Base-by-base conservation (phyloP, 64 coral and sea anemone genomes). In the Trachythela sp. region DNA sequence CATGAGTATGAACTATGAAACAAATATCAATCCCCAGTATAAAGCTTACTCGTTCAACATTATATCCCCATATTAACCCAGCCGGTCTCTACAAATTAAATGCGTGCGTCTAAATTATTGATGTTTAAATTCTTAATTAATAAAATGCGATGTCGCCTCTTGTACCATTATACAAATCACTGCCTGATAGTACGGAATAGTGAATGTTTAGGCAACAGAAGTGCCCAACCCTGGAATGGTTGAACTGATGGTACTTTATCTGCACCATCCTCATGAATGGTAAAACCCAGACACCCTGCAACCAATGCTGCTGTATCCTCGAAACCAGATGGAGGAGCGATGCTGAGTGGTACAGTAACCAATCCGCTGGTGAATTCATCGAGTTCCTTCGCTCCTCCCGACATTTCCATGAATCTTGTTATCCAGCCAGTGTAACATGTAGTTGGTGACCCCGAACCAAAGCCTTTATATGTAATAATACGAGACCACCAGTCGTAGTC, bases 221-320 rank as follows among this genome's bases (percentile, higher is more conserved):
- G 90, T 36, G 90, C 85, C 94, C 90, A 95, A 33, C 94, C 90
- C 40, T 95, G 94, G 54, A 92, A 95, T 5, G 94, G 90, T 41
- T 90, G 90, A 14, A 95, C 68, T 49, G 87, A 92, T 17, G 88
- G 58, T 29, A 68, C 64, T 1, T 89, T 34, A 72, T 68, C 85
- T 18, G 29, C 34, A 48, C 13, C 27, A 8, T 36, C 72, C n/a
- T 86, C 84, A 43, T 87, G 94, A n/a, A n/a, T n/a, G n/a, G n/a
- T n/a, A n/a, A n/a, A n/a, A n/a, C n/a, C n/a, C n/a, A n/a, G n/a
- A n/a, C n/a, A 92, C 17, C 94, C 90, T 39, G 90, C 90, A 38
- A 89, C 94, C 31, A 95, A 22, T 36, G 90, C 90, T 50, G 90
- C 90, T 26, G 71, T 90, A 72, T 94, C 92, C 29, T 84, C n/a